Evolutionary conservation across 1,140 invertebrate species (phyloP).

Genomic region (Zaprionus davidi): DNA sequence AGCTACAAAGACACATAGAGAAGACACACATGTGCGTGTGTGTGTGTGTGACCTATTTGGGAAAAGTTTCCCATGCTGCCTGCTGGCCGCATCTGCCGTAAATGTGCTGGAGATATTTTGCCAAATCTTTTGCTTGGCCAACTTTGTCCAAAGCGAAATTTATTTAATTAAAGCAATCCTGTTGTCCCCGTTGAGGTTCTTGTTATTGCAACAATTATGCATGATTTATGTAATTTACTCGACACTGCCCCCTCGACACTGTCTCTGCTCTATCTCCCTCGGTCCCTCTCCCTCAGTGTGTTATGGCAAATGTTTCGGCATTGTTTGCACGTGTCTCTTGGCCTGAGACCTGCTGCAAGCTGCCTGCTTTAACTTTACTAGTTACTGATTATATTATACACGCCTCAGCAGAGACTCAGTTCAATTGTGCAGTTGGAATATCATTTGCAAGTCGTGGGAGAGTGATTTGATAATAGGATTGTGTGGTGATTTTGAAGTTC

Average conservation of each 20-base stretch:
- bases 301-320: not conserved
- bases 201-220: slow-evolving; percentile 72
- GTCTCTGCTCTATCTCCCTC: slow-evolving; percentile 8
- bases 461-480: not conserved
- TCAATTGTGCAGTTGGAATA: slow-evolving; percentile 6
- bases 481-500: not conserved
- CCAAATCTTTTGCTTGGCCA: slow-evolving; percentile 45
- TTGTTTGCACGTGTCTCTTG: slow-evolving; percentile 30
- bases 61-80: slow-evolving; percentile 39
- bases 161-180: slow-evolving; percentile 71
- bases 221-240: slow-evolving; percentile 78
- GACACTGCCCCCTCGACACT: slow-evolving; percentile 17
- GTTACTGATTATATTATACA: slow-evolving; percentile 27
- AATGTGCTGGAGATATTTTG: slow-evolving; percentile 29
- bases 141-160: slow-evolving; percentile 41
- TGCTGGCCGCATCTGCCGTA: slow-evolving; percentile 43
- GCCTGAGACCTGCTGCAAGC: not conserved
- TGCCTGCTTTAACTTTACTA: not conserved
- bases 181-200: slow-evolving; percentile 24
- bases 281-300: not conserved
- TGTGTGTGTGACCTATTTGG: slow-evolving; percentile 40
- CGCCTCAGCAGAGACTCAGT: not conserved
- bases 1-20: not conserved
- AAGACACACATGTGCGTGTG: not conserved
- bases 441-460: not conserved